Conservation (phyloP, 2,797 vertebrate genomes). For the Knipowitschia caucasica region DNA sequence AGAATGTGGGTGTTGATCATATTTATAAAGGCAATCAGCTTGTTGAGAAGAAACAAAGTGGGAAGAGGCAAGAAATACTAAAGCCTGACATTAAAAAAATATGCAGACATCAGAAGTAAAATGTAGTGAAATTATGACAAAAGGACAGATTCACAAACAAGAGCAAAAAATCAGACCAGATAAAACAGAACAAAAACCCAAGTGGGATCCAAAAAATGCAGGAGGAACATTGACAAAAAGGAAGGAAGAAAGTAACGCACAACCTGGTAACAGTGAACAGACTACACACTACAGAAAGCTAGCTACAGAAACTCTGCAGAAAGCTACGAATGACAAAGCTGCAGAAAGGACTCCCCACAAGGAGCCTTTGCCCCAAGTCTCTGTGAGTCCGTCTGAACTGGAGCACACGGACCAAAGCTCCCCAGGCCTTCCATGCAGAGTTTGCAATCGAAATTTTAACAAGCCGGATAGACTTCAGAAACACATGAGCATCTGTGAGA, state of each 20-base stretch:
- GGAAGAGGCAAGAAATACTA: slow-evolving; percentile 16
- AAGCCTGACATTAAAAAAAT: slow-evolving; percentile 21
- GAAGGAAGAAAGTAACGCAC: slow-evolving; percentile 19
- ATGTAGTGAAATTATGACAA: slow-evolving; percentile 18
- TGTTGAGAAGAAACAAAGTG: slow-evolving; percentile 19
- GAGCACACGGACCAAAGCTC: neutral
- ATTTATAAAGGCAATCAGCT: slow-evolving; percentile 23
- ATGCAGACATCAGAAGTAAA: slow-evolving; percentile 30
- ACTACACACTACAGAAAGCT: slow-evolving; percentile 21
- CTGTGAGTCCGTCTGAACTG: slow-evolving; percentile 3
- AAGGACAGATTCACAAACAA: slow-evolving; percentile 22
- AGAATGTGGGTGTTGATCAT: slow-evolving; percentile 35
- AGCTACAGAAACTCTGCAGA: neutral
- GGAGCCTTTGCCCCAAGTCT: slow-evolving; percentile 7
- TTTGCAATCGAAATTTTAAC: slow-evolving; percentile 82
- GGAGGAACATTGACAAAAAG: slow-evolving; percentile 3
- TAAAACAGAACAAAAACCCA: slow-evolving; percentile 24
- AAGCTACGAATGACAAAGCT: slow-evolving; percentile 10
- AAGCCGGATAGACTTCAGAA: slow-evolving; percentile 72
- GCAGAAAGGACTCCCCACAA: slow-evolving; percentile 6
- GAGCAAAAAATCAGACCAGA: slow-evolving; percentile 28
- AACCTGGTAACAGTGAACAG: slow-evolving; percentile 7
- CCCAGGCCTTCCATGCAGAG: slow-evolving; percentile 65
- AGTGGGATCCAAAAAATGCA: slow-evolving; percentile 24
- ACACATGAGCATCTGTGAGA: slow-evolving; percentile 78